phyloP scores from a whole-genome alignment of 1,140 invertebrate genomes.

The Planococcus citri region DNA sequence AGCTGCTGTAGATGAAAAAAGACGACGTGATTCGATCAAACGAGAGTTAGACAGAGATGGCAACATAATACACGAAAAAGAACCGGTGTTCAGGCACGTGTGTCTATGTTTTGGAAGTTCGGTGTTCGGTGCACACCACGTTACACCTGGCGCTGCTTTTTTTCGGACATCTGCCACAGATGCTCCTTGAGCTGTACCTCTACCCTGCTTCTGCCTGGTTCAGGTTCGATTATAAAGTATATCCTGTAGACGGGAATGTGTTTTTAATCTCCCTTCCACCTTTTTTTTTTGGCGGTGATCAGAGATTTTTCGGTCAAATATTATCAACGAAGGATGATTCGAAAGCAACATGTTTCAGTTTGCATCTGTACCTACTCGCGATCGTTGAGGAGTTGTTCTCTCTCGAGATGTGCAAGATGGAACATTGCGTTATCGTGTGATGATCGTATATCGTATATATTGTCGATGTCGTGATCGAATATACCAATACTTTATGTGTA shows the following conservation, averaged over 20 bases:
- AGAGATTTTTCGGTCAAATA: not conserved
- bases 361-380: not conserved
- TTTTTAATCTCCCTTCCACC: not conserved
- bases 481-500: no score
- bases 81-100: conserved; percentile 16
- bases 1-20: not conserved
- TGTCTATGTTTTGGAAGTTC: not conserved
- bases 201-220: not conserved
- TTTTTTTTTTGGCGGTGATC: not conserved
- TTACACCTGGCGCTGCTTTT: conserved; percentile 4
- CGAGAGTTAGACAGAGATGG: no score
- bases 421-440: no score
- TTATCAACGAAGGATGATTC: not conserved
- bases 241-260: not conserved
- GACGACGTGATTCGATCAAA: not conserved
- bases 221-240: not conserved
- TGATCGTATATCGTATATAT: no score
- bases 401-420: no score
- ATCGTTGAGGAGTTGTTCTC: not conserved
- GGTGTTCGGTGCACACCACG: conserved; percentile 1
- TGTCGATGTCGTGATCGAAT: no score
- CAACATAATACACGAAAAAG: not conserved
- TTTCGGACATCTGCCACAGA: conserved; percentile 14
- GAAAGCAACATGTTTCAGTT: conserved; percentile 1
- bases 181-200: not conserved